Evolutionary conservation across 2,797 vertebrate species (phyloP), one percentile per base, ranked within the genome.

Genomic region (Myotis planiceps): DNA sequence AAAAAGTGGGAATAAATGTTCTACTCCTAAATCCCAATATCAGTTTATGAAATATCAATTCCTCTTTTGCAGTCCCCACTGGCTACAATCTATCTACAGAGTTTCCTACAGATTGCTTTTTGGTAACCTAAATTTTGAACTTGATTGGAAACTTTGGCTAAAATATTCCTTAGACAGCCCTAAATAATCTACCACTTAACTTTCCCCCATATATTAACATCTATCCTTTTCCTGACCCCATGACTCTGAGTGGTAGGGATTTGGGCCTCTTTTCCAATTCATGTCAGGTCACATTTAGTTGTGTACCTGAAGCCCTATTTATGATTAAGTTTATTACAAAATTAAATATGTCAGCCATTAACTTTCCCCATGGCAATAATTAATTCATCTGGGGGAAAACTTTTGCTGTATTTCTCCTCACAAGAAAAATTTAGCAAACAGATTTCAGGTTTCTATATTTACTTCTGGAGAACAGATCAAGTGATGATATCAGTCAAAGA

Each of bases 401-500:
- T 86, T 88, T 81, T 51, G 21, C 47, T 21, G 39, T 72, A 71
- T 75, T 93, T 97, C 21, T 86, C 21, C 69, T 90, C 39, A 90
- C 4, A 53, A 68, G 29, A 71, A 90, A 88, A 81, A 51, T 37
- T 78, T 39, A 83, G 23, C 13, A 55, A 81, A 55, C 23, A 60
- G 32, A 53, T 34, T 90, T 18, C 37, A 82, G 13, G 68, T 82
- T 91, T 93, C 13, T 69, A 65, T 69, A 49, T 58, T 86, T 88
- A 63, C 25, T 60, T 92, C 32, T 27, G 88, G 27, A 42, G 39
- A 7, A 25, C 8, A 66, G 49, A 78, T 85, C 51, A 81, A 32
- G 21, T 84, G 72, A 90, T 71, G 76, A 23, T 39, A 93, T 78
- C 32, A 76, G 88, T 65, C 75, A 88, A 89, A 87, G 53, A 78